phyloP scores from a whole-genome alignment of 2,888 invertebrate species.

The Leucoptera coffeella region DNA sequence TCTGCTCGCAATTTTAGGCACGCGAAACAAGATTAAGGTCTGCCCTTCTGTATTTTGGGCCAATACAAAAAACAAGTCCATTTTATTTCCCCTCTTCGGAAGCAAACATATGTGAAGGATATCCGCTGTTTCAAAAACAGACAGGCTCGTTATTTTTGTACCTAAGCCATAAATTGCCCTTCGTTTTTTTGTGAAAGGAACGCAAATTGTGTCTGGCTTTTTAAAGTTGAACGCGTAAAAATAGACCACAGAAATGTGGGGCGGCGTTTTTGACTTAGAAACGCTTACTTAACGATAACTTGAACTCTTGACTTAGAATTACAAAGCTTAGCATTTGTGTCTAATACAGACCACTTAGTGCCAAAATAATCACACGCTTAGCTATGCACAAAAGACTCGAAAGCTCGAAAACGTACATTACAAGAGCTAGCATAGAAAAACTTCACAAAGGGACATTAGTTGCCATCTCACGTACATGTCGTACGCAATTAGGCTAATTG shows the following conservation, averaged over 20 bases:
- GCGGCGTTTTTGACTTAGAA: no score
- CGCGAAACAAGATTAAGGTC: constrained; percentile 22
- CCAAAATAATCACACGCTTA: no score
- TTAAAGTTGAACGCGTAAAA: no score
- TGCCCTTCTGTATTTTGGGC: constrained; percentile 30
- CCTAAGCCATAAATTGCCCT: neutral
- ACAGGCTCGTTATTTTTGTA: constrained; percentile 39
- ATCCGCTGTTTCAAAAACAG: constrained; percentile 24
- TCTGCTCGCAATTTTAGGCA: constrained; percentile 35
- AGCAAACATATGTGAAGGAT: constrained; percentile 37
- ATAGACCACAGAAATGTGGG: no score
- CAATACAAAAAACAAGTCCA: constrained; percentile 18
- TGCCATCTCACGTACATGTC: no score
- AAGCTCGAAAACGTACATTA: neutral
- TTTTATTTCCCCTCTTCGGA: constrained; percentile 14
- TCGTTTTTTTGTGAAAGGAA: neutral
- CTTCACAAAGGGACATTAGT: no score
- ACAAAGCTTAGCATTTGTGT: no score
- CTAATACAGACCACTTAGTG: no score
- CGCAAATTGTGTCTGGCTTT: neutral
- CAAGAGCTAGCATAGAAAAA: no score
- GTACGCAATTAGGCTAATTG: constrained; percentile 3
- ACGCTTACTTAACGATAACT: no score
- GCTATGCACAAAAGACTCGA: no score
- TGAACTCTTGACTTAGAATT: no score